Conservation (phyloP, 2,113 vertebrate genomes). For the Sinocyclocheilus anshuiensis region DNA sequence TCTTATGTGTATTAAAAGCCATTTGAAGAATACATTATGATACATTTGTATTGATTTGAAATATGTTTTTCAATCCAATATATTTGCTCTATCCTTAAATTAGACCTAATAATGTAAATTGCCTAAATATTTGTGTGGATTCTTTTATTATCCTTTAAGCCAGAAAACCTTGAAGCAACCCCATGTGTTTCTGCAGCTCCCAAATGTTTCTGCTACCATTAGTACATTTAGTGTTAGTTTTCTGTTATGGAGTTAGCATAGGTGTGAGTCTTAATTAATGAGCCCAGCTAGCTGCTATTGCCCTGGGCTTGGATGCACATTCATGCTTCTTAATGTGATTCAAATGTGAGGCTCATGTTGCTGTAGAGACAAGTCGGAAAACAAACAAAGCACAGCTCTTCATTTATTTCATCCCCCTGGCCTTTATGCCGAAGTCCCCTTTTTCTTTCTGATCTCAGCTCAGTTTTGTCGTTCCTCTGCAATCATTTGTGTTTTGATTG, state of each 20-base stretch:
- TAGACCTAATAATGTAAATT: too few relatives aligned
- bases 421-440: slow-evolving; percentile 29
- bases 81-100: too few relatives aligned
- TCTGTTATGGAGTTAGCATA: slow-evolving; percentile 58
- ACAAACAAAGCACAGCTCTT: slow-evolving; percentile 55
- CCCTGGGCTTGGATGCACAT: slow-evolving; percentile 78
- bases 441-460: not conserved
- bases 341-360: slow-evolving; percentile 73
- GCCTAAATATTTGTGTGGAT: too few relatives aligned
- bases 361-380: slow-evolving; percentile 62
- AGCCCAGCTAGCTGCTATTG: slow-evolving; percentile 70
- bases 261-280: slow-evolving; percentile 87
- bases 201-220: too few relatives aligned
- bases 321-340: slow-evolving; percentile 83
- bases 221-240: too few relatives aligned
- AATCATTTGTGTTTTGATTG: not conserved
- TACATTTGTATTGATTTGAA: too few relatives aligned
- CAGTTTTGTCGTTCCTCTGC: not conserved
- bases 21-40: too few relatives aligned
- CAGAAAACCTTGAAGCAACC: too few relatives aligned
- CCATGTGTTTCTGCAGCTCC: too few relatives aligned
- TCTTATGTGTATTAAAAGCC: too few relatives aligned
- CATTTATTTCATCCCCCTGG: slow-evolving; percentile 51
- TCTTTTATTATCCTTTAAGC: too few relatives aligned
- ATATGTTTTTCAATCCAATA: too few relatives aligned